phyloP scores from a whole-genome alignment of 2,888 invertebrate genomes.

The Dynastes maya region DNA sequence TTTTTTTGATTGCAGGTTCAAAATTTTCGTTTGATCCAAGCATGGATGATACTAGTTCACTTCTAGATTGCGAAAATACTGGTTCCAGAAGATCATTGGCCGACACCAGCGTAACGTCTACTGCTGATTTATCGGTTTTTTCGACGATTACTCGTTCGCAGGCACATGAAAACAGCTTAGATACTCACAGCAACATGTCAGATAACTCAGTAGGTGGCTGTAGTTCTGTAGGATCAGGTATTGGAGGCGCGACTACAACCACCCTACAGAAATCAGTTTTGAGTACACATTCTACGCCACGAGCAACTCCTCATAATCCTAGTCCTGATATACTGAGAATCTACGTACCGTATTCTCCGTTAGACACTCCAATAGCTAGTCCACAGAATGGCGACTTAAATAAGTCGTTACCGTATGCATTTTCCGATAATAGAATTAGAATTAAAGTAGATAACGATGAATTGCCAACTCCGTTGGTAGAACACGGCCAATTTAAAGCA shows the following conservation, averaged over 20 bases:
- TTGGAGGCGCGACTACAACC: constrained; percentile 70
- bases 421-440: constrained; percentile 80
- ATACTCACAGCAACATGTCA: constrained; percentile 84
- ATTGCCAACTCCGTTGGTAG: constrained; percentile 77
- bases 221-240: constrained; percentile 69
- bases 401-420: constrained; percentile 72
- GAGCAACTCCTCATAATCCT: constrained; percentile 79
- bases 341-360: constrained; percentile 84
- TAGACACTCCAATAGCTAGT: constrained; percentile 72
- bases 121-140: constrained; percentile 87
- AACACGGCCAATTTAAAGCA: constrained; percentile 73
- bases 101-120: constrained; percentile 88
- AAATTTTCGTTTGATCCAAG: constrained; percentile 79
- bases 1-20: constrained; percentile 70
- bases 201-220: constrained; percentile 80
- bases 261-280: constrained; percentile 69
- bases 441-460: constrained; percentile 82
- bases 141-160: constrained; percentile 82
- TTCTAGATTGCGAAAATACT: constrained; percentile 74
- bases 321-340: constrained; percentile 84
- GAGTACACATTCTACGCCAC: constrained; percentile 77
- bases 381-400: constrained; percentile 70
- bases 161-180: constrained; percentile 82
- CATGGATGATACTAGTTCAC: constrained; percentile 81
- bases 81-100: constrained; percentile 86